These are phyloP conservation scores for Drosophila novamexicana DNA, from an alignment of 1,140 invertebrate genomes.

Conservation along the genomic window DNA sequence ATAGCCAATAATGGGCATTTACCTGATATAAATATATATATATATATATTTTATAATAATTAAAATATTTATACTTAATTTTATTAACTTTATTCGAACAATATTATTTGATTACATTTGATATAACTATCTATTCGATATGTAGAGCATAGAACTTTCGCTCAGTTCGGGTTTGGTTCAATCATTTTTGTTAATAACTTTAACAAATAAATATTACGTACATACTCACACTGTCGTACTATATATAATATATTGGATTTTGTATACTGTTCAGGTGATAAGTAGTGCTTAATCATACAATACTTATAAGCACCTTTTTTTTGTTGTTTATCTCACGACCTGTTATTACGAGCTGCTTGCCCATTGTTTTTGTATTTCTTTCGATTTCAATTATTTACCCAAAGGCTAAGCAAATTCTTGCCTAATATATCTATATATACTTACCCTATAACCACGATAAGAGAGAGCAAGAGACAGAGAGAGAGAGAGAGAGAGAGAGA, in stretches of 20 bases:
- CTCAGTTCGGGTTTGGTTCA: not conserved
- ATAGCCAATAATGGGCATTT: too few species aligned
- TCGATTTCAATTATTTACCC: not conserved
- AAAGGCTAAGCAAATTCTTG: too few species aligned
- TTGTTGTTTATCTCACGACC: not conserved
- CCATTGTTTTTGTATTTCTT: constrained; percentile 1
- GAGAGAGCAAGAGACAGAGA: too few species aligned
- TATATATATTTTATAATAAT: not conserved
- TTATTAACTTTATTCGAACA: not conserved
- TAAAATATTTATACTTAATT: too few species aligned
- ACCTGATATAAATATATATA: not conserved
- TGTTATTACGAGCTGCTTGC: not conserved
- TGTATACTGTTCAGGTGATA: constrained; percentile 2
- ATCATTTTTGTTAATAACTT: not conserved
- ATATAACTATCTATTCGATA: too few species aligned
- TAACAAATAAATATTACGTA: not conserved
- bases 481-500: too few species aligned
- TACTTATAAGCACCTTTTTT: not conserved
- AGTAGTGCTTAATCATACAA: not conserved
- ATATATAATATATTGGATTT: not conserved
- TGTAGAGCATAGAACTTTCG: not conserved
- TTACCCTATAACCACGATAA: too few species aligned
- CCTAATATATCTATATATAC: too few species aligned
- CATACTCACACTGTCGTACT: not conserved
- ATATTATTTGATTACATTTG: too few species aligned